Base-by-base conservation (phyloP, 2,113 vertebrate genomes). In the Tretioscincus oriximinensis region DNA sequence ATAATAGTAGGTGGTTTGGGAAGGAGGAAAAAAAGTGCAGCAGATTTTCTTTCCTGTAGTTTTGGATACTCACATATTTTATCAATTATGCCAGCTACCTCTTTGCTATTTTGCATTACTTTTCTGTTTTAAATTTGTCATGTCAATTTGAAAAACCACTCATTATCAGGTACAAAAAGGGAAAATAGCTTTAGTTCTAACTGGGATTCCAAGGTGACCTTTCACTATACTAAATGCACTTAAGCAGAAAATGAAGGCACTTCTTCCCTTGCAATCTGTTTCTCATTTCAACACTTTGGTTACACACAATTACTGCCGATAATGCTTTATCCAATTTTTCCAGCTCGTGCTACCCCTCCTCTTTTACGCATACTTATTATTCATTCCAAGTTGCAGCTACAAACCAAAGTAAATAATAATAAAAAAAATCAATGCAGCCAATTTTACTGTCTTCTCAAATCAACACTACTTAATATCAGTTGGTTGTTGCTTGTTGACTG, bases 111-210 rank as follows among this genome's bases (percentile, higher is more conserved):
- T 80, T 49, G 29, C 14, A 65, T 26, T 12, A 73, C 68, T 85
- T 88, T 81, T 76, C 72, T 21, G 21, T 67, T 45, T 65, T 60
- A 75, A 11, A 88, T 84, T 82, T 84, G 22, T 78, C 41, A 31
- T n/a, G 22, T 77, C 68, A 77, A 63, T 73, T 88, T 88, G 68
- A 82, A 68, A 86, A 88, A 77, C 18, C 28, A 71, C 12, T 72
- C 11, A 74, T 82, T 85, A 80, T 60, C 51, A 86, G 47, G 64
- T 78, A n/a, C 66, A 77, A 21, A 71, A 35, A 20, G 28, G 24
- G 4, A 80, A 82, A 82, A 84, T 84, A 82, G 73, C 45, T 77
- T 87, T 24, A 77, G 51, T 83, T 47, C 26, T 81, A 58, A 69
- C 26, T 61, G 67, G 60, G 67, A 76, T 9, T 75, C 16, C 4